These are phyloP conservation scores for Drosophila basisetae DNA, from an alignment of 2,888 invertebrate genomes.

Conservation along the genomic window DNA sequence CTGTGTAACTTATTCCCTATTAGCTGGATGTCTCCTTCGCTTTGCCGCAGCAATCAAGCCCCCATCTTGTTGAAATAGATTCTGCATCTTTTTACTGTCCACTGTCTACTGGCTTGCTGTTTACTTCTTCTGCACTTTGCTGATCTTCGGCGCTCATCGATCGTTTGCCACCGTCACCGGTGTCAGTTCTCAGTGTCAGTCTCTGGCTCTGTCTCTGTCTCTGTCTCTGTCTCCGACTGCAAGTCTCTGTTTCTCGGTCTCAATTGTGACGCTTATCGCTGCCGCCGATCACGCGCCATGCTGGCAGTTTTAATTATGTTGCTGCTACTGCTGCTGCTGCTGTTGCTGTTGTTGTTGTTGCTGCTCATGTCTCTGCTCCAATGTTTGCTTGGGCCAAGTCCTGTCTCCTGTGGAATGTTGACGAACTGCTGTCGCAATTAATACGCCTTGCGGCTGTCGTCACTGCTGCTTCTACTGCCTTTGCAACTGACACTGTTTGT, in stretches of 20 bases:
- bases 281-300: conserved; percentile 79
- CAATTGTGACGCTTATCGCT: conserved; percentile 62
- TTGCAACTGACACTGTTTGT: conserved; percentile 68
- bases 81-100: not conserved
- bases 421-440: conserved; percentile 79
- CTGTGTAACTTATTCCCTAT: conserved; percentile 50
- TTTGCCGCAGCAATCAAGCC: not conserved
- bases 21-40: not conserved
- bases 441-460: conserved; percentile 70
- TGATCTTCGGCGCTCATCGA: conserved; percentile 29
- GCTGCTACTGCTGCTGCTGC: conserved; percentile 33
- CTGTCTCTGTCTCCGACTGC: conserved; percentile 7
- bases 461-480: conserved; percentile 32
- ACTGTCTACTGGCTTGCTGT: not conserved
- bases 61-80: not conserved
- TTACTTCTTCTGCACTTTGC: not conserved
- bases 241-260: conserved; percentile 14
- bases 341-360: conserved; percentile 45
- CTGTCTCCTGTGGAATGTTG: conserved; percentile 65
- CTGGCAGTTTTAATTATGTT: conserved; percentile 78
- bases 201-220: conserved; percentile 7
- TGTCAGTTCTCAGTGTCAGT: conserved; percentile 31
- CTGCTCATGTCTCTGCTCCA: not conserved
- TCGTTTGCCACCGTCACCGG: conserved; percentile 38
- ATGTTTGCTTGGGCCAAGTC: conserved; percentile 19